Base-by-base conservation (phyloP, 2,113 vertebrate genomes). In the Charadrius vociferus region DNA sequence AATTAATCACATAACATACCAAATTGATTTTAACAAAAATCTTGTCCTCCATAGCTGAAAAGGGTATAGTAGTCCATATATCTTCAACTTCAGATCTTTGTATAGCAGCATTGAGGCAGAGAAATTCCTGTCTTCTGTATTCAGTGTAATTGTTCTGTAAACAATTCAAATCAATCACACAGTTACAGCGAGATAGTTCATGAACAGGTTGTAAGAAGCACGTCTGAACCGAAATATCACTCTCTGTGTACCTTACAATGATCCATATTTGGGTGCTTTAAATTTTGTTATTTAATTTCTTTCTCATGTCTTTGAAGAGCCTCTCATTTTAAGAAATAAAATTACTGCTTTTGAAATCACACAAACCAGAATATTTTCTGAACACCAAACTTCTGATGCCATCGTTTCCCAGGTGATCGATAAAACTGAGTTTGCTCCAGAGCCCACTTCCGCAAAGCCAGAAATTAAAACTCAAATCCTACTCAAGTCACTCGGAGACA, bases 81-180 rank as follows among this genome's bases (percentile, higher is more conserved):
- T 98, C 97, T 81, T 98, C 71, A 89, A 99, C 53, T 93, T 96
- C 53, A 97, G 73, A 36, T 99, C 98, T 92, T 99, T 98, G 86
- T 97, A 98, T 77, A 98, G 95, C 63, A 98, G 39, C 98, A 98
- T 90, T 3, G 98, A 98, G 90, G 98, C 97, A 3, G 97, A 99
- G 94, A 98, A 98, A 96, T 98, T 98, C 16, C 98, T 97, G 16
- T 99, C 98, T 96, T 99, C 98, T 13, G 96, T 99, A 93, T 98
- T 98, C 39, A 98, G 78, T 70, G 97, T 98, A 91, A 98, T 98
- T 26, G 86, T 98, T 96, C 98, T 98, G 86, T 32, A 75, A 92
- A 59, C 37, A 47, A 36, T 50, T 70, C 58, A 73, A 27, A 89
- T 84, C 39, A 73, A 6, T 85, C 29, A 37, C 34, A 24, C 15